Conservation (phyloP, 2,113 vertebrate species). For the Leucoraja erinaceus region DNA sequence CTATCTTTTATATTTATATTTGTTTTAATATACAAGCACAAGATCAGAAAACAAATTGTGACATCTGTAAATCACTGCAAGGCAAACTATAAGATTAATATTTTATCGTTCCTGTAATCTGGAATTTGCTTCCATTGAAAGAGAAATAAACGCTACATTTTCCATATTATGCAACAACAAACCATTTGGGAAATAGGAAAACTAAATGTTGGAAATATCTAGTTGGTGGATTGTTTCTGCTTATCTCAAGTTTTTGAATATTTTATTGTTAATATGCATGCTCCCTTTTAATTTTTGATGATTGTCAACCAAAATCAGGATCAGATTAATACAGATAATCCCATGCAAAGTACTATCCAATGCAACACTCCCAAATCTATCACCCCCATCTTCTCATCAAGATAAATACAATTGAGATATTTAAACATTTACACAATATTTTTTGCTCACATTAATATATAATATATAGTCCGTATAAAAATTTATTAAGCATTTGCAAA, state of each 20-base stretch:
- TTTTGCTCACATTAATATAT: neutral
- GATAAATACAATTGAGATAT: neutral
- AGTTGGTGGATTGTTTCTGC: neutral
- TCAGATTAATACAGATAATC: neutral
- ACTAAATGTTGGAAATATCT: too few species aligned
- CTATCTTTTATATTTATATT: neutral
- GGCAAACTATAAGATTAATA: neutral
- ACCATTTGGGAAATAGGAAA: neutral
- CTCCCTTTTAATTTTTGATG: neutral
- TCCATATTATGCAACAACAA: neutral
- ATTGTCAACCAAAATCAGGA: neutral
- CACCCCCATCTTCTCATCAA: too few species aligned
- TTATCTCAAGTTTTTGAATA: conserved; percentile 3
- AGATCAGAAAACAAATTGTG: neutral
- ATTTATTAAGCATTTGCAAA: neutral
- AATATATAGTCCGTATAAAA: neutral
- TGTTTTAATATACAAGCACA: neutral
- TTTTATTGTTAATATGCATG: neutral
- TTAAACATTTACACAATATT: neutral
- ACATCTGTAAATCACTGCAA: neutral
- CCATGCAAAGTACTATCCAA: neutral
- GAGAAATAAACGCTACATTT: neutral
- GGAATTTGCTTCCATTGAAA: neutral
- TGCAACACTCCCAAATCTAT: neutral
- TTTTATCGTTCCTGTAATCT: neutral